Evolutionary conservation across 2,888 invertebrate genomes (phyloP).

Genomic region (Vandiemenella viatica): DNA sequence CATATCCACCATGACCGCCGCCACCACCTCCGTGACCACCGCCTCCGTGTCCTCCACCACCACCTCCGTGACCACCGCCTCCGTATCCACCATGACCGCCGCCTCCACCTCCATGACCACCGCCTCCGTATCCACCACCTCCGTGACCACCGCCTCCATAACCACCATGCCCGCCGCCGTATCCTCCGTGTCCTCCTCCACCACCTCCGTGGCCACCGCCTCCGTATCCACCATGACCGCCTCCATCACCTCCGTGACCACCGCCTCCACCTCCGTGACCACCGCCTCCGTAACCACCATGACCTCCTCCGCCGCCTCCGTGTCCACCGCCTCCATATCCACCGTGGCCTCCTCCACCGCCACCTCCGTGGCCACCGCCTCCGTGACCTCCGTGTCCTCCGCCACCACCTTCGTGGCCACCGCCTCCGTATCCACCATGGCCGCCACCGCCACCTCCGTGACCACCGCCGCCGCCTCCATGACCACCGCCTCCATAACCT

Average conservation of each 20-base stretch:
- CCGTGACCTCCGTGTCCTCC: background rate
- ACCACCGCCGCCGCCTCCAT: background rate
- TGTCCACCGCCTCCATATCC: background rate
- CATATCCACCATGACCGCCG: slow-evolving; percentile 1
- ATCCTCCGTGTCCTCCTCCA: background rate
- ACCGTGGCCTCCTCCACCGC: background rate
- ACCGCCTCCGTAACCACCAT: background rate
- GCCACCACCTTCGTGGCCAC: too few species aligned
- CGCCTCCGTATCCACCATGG: too few species aligned
- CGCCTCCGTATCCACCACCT: background rate
- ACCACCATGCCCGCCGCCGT: too few species aligned
- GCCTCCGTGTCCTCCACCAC: background rate
- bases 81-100: background rate
- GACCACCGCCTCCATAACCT: background rate
- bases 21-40: background rate
- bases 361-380: background rate
- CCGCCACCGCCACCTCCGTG: too few species aligned
- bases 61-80: background rate
- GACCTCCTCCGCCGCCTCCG: background rate
- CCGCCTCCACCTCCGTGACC: background rate
- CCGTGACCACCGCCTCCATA: background rate
- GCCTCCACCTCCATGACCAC: background rate
- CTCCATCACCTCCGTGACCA: background rate
- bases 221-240: background rate
- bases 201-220: background rate